Evolutionary conservation across 2,113 vertebrate species (phyloP), one percentile per base, ranked within the genome.

Genomic region (Platycercus adscitus): DNA sequence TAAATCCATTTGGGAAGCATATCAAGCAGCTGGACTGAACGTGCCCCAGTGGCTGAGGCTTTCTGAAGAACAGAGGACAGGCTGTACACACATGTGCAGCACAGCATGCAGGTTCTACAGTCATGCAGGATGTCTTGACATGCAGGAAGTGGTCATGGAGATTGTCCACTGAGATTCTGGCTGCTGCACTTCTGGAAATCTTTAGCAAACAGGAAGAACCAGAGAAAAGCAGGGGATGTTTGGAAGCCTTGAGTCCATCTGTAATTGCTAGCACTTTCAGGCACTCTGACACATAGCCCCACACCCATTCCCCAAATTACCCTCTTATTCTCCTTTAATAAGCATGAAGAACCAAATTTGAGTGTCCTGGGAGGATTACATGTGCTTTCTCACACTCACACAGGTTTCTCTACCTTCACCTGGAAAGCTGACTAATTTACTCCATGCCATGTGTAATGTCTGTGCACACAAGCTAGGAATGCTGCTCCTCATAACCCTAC

Each of bases 161-260:
- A 37, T 3, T 73, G 47, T 6, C 11, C 72, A 41, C 20, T 0
- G 0, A 60, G 43, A 81, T 37, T 72, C 39, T 3, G 7, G n/a
- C 82, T 82, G 18, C 52, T 1, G 3, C 52, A 35, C 17, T 18
- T 80, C 61, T 64, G 92, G 71, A 58, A 68, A 68, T 58, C 61
- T 44, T 86, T 14, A 53, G n/a, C 11, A 66, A 75, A 61, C 28
- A 75, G 55, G 31, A 70, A 70, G 29, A 49, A 72, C 8, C 41
- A 61, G 35, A 81, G 79, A 55, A 61, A 64, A 78, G 24, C 29
- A 78, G 49, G 5, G 5, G 64, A 6, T 10, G 28, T 16, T 8
- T 23, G 14, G 65, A 35, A 85, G 41, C 41, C 61, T 63, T 0
- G 0, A 91, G 19, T 55, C 19, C 47, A 43, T 12, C 77, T 37